These are phyloP conservation scores for Conus betulinus DNA, from an alignment of 1,140 invertebrate species.

Conservation along the genomic window DNA sequence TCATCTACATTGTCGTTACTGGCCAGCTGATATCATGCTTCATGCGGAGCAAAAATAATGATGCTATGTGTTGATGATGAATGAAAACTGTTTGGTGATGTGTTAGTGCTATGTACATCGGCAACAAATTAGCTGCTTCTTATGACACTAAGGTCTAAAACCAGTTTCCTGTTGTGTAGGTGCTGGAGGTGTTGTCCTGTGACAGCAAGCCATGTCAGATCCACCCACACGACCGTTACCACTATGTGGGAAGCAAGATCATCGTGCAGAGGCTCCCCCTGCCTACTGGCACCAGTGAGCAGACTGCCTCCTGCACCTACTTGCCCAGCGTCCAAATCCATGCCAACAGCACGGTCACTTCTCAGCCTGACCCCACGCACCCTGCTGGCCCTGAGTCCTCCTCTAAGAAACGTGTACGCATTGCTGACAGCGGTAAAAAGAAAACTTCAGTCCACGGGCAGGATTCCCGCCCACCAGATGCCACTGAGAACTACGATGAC, in stretches of 20 bases:
- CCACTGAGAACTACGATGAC: no score
- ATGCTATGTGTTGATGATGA: no score
- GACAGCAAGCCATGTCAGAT: background rate
- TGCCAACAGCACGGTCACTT: background rate
- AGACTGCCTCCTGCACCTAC: background rate
- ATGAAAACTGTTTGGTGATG: no score
- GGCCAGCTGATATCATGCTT: no score
- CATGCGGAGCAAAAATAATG: no score
- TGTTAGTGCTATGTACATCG: no score
- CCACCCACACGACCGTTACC: slow-evolving; percentile 28
- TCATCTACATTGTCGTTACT: no score
- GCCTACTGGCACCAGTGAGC: background rate
- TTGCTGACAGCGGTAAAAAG: background rate
- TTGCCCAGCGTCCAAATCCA: background rate
- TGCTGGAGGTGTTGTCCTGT: slow-evolving; percentile 28
- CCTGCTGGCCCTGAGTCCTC: background rate
- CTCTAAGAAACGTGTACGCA: background rate
- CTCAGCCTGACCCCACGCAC: background rate
- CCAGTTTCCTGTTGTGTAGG: background rate
- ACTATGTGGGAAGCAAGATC: slow-evolving; percentile 32
- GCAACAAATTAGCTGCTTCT: no score
- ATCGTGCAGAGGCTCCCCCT: slow-evolving; percentile 28
- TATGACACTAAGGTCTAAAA: no score
- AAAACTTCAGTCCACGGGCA: no score
- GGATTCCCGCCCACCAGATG: no score